Percentiles rank a stretch among this genome's conserved stretches.
Conservation (phyloP, 2,113 vertebrate genomes). For the Chamaea fasciata region DNA sequence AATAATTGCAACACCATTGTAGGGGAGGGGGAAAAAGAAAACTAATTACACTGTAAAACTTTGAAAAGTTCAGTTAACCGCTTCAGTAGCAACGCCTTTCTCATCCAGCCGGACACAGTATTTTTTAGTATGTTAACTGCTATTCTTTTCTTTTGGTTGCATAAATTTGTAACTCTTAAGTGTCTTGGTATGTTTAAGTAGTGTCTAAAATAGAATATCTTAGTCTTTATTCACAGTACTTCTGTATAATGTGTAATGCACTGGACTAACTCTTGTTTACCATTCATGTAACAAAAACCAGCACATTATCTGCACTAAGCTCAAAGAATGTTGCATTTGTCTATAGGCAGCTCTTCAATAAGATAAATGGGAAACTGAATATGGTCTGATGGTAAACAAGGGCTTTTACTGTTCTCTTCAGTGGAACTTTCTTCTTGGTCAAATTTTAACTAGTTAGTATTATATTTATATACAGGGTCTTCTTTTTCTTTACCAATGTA, state of each 20-base stretch:
- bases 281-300: slow-evolving; percentile 93
- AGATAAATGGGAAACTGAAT: slow-evolving; percentile 85
- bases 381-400: slow-evolving; percentile 95
- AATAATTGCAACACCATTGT: slow-evolving; percentile 21
- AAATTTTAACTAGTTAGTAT: slow-evolving; percentile 89
- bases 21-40: not conserved
- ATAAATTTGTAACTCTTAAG: slow-evolving; percentile 70
- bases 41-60: slow-evolving; percentile 48
- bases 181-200: slow-evolving; percentile 72
- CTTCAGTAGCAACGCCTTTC: slow-evolving; percentile 54
- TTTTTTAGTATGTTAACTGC: slow-evolving; percentile 74
- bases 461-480: slow-evolving; percentile 96
- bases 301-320: slow-evolving; percentile 96
- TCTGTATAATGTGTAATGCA: slow-evolving; percentile 89
- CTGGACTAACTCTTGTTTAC: slow-evolving; percentile 99
- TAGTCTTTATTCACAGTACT: slow-evolving; percentile 78
- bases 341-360: slow-evolving; percentile 95
- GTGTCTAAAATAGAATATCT: slow-evolving; percentile 72
- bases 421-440: slow-evolving; percentile 87
- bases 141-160: slow-evolving; percentile 70
- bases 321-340: slow-evolving; percentile 87
- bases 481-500: slow-evolving; percentile 97
- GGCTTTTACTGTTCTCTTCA: slow-evolving; percentile 90
- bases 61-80: slow-evolving; percentile 43
- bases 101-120: slow-evolving; percentile 60